phyloP scores from a whole-genome alignment of 2,797 vertebrate genomes.

The Limosa lapponica region DNA sequence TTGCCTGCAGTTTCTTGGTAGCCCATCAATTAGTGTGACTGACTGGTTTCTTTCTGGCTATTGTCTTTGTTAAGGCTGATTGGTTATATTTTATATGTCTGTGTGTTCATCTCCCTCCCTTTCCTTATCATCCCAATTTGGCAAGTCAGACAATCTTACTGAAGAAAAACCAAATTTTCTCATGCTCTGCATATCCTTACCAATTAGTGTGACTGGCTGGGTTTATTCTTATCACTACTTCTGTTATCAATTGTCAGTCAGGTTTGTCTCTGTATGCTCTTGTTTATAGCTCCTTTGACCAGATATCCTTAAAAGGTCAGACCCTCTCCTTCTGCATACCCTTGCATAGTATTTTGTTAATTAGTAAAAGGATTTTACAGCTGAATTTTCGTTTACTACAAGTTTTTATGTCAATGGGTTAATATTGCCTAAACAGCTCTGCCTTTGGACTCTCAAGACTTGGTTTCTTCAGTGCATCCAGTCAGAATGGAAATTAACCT shows the following conservation, averaged over 20 bases:
- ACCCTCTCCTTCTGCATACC: not conserved
- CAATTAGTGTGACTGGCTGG: not conserved
- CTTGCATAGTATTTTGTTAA: not conserved
- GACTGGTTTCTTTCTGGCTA: not conserved
- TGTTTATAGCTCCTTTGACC: not conserved
- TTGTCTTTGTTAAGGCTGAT: not conserved
- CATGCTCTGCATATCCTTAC: not conserved
- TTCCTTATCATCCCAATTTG: not conserved
- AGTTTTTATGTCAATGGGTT: not conserved
- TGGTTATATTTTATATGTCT: not conserved
- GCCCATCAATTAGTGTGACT: not conserved
- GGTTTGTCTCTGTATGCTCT: not conserved
- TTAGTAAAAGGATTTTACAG: not conserved
- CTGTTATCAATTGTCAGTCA: not conserved
- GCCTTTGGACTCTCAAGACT: not conserved
- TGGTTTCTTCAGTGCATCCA: not conserved
- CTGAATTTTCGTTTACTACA: not conserved
- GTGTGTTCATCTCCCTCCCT: not conserved
- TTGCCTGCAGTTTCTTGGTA: not conserved
- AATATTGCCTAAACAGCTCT: not conserved
- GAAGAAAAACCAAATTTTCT: not conserved
- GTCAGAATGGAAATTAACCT: not conserved
- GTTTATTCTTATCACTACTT: not conserved
- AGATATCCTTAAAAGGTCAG: not conserved
- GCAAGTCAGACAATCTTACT: not conserved